These are phyloP conservation scores for Ciconia nigra DNA, from an alignment of 2,797 vertebrate genomes.

Conservation along the genomic window DNA sequence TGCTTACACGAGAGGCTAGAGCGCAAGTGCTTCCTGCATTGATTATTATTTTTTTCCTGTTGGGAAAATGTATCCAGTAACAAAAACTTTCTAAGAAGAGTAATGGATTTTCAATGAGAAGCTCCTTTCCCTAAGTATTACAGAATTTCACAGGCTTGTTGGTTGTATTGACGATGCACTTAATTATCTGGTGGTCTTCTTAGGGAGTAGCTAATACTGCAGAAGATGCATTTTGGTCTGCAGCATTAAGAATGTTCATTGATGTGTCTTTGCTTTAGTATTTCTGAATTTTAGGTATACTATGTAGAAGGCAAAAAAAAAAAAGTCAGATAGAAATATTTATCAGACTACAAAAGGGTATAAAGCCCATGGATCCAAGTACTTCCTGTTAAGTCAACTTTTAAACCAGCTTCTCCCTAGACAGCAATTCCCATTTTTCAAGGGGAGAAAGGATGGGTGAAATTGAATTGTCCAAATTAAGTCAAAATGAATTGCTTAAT, in stretches of 20 bases:
- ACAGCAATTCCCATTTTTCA: constrained; percentile 1
- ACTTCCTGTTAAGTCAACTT: constrained; percentile 12
- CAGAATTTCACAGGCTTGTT: background rate
- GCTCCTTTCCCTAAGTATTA: background rate
- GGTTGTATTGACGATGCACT: background rate
- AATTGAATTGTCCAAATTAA: constrained; percentile 52
- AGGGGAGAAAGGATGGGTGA: constrained; percentile 8
- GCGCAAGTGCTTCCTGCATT: background rate
- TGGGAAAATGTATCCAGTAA: background rate
- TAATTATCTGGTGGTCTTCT: background rate
- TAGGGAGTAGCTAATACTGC: background rate
- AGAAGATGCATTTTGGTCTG: background rate
- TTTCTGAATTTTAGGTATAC: background rate
- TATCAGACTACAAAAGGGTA: background rate
- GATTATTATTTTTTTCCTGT: background rate
- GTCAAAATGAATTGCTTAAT: constrained; percentile 55
- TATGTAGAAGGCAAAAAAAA: background rate
- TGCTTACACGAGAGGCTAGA: background rate
- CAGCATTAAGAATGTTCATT: background rate
- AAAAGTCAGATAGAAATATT: background rate
- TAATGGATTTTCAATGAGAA: background rate
- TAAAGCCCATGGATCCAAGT: background rate
- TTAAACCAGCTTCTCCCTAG: background rate
- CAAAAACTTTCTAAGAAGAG: background rate
- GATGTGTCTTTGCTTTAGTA: background rate